Percentiles rank a stretch among this genome's conserved stretches.
Conservation (phyloP, 2,888 invertebrate genomes). For the Cerceris rybyensis region DNA sequence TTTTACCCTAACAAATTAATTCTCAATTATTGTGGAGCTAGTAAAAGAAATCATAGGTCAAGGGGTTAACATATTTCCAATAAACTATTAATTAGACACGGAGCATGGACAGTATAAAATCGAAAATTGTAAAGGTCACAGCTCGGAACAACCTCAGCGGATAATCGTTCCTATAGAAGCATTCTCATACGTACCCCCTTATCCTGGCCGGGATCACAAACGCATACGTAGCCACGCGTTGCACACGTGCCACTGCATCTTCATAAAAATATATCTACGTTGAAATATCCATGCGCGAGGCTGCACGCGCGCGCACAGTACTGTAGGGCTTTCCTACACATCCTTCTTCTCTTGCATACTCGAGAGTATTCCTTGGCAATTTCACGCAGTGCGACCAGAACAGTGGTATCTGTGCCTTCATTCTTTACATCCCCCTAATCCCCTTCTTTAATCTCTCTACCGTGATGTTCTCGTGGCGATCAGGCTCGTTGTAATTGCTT, state of each 20-base stretch:
- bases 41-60: no score
- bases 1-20: no score
- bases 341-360: slow-evolving; percentile 26
- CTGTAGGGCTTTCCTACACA: background rate
- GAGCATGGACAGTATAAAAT: no score
- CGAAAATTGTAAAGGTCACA: background rate
- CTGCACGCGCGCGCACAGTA: slow-evolving; percentile 26
- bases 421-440: slow-evolving; percentile 14
- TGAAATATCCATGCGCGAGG: slow-evolving; percentile 43
- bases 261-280: slow-evolving; percentile 31
- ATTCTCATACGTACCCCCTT: background rate
- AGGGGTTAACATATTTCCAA: no score
- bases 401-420: slow-evolving; percentile 42
- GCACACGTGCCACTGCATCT: slow-evolving; percentile 37
- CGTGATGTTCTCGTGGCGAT: background rate
- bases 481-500: background rate
- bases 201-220: background rate
- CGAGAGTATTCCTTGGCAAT: slow-evolving; percentile 32
- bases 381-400: slow-evolving; percentile 43
- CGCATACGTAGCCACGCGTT: slow-evolving; percentile 25
- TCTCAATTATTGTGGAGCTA: no score
- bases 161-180: background rate
- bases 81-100: no score
- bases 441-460: background rate
- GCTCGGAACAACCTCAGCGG: no score